These are phyloP conservation scores for Procambarus clarkii DNA, from an alignment of 1,140 invertebrate genomes.

Conservation along the genomic window DNA sequence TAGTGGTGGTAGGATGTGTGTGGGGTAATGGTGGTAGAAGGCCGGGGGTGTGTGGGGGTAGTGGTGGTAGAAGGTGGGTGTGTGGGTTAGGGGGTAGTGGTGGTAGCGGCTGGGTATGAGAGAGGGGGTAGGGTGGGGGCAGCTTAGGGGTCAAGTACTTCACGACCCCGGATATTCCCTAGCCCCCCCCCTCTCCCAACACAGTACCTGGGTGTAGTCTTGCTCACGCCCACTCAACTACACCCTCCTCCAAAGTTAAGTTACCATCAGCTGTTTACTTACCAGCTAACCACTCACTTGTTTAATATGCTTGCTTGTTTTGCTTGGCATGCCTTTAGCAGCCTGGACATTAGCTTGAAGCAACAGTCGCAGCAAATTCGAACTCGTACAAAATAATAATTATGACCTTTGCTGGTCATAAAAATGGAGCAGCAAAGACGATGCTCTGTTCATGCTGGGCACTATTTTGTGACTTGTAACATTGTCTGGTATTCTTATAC, in stretches of 20 bases:
- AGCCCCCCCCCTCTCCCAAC: neutral
- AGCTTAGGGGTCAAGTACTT: neutral
- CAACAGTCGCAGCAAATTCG: neutral
- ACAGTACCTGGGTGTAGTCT: slow-evolving; percentile 6
- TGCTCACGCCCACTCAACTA: neutral
- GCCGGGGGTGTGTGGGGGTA: too few species aligned
- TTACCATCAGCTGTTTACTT: neutral
- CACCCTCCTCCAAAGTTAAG: neutral
- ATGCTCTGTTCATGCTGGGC: neutral
- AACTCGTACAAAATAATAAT: too few species aligned
- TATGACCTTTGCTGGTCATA: neutral
- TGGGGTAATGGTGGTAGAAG: too few species aligned
- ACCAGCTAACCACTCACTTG: too few species aligned
- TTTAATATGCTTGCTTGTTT: too few species aligned
- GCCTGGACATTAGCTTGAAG: neutral
- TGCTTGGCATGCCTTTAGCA: too few species aligned
- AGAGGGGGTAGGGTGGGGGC: neutral
- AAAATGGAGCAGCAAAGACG: neutral
- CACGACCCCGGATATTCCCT: slow-evolving; percentile 16
- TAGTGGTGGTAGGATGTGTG: too few species aligned
- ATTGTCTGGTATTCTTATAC: too few species aligned
- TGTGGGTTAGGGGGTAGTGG: neutral
- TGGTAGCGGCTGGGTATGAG: neutral
- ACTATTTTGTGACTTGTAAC: neutral
- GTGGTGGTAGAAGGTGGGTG: neutral